Conservation (phyloP, 2,888 invertebrate species). For the Scaptomyza caliginosa region DNA sequence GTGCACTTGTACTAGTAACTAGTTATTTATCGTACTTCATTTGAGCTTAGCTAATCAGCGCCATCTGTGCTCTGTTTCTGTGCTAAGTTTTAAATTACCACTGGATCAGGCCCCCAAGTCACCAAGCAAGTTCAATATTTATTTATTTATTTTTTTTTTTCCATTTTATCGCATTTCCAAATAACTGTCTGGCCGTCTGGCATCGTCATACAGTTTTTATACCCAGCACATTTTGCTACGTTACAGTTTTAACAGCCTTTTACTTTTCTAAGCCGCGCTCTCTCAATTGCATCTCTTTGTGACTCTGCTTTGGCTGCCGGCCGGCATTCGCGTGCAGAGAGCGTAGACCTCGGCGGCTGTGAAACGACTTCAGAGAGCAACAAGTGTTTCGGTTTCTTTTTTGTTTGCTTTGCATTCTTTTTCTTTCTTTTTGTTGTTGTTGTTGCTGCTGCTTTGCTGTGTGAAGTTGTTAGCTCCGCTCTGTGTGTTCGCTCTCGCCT, state of each 20-base stretch:
- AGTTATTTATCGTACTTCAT: background rate
- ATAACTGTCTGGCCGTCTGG: background rate
- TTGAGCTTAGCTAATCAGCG: slow-evolving; percentile 1
- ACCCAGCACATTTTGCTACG: slow-evolving; percentile 20
- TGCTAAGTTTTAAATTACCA: slow-evolving; percentile 46
- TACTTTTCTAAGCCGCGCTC: slow-evolving; percentile 41
- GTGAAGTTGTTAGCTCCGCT: slow-evolving; percentile 35
- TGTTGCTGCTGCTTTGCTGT: slow-evolving; percentile 1
- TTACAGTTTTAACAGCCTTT: slow-evolving; percentile 32
- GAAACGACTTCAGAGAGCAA: slow-evolving; percentile 31
- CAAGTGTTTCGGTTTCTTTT: slow-evolving; percentile 53
- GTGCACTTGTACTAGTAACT: background rate
- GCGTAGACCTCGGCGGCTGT: slow-evolving; percentile 18
- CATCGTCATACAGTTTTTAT: slow-evolving; percentile 1
- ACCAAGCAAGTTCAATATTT: slow-evolving; percentile 6
- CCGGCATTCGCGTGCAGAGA: slow-evolving; percentile 58
- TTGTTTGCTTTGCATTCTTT: slow-evolving; percentile 6
- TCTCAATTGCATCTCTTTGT: slow-evolving; percentile 10
- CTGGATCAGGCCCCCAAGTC: slow-evolving; percentile 52
- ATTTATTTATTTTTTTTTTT: background rate
- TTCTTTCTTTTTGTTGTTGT: slow-evolving; percentile 7
- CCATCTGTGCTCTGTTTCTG: background rate
- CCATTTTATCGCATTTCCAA: slow-evolving; percentile 30
- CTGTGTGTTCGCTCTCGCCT: background rate
- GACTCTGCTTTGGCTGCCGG: slow-evolving; percentile 62